Evolutionary conservation across 2,888 invertebrate species (phyloP), one percentile per base, ranked within the genome.

Genomic region (Acanthosepion pharaonis): DNA sequence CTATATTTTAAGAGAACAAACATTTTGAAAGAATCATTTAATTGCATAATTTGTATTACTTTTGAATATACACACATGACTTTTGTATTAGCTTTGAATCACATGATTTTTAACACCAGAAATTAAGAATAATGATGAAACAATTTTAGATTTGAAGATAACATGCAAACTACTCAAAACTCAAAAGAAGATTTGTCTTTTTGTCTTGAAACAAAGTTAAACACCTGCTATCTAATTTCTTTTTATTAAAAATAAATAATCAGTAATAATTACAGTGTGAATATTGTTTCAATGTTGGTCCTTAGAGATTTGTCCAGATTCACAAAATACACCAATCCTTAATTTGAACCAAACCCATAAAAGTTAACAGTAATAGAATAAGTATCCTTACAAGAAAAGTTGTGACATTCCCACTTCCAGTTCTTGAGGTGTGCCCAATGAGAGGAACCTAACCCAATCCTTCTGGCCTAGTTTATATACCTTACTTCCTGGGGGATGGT

Each of bases 371-470:
- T n/a, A n/a, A n/a, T n/a, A n/a, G 78, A 78, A 15, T 78, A 0
- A 5, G n/a, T 15, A n/a, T 33, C 15, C 18, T 33, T 78, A 4
- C 20, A 20, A 59, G 20, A 59, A 59, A 59, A 59, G 4, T 4
- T 23, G 4, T 59, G 78, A 78, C 78, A 59, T 78, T 15, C 78
- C 78, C n/a, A n/a, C n/a, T 78, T 33, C 78, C 15, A 78, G 33
- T n/a, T 78, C 78, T n/a, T 78, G 78, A 78, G n/a, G 78, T 78
- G 78, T 78, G 78, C 78, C 78, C n/a, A n/a, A n/a, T 11, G n/a
- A 78, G 78, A 33, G n/a, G 78, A n/a, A 78, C 78, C 78, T 59
- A n/a, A 78, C 78, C 8, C 78, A 78, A 78, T n/a, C 78, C n/a
- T 78, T n/a, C n/a, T 78, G 78, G 1, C 78, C n/a, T n/a, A n/a